A percentile compares a stretch with the other conserved stretches of the same genome.
These are phyloP conservation scores for Tauraco erythrolophus DNA, from an alignment of 2,113 vertebrate genomes.

Conservation along the genomic window DNA sequence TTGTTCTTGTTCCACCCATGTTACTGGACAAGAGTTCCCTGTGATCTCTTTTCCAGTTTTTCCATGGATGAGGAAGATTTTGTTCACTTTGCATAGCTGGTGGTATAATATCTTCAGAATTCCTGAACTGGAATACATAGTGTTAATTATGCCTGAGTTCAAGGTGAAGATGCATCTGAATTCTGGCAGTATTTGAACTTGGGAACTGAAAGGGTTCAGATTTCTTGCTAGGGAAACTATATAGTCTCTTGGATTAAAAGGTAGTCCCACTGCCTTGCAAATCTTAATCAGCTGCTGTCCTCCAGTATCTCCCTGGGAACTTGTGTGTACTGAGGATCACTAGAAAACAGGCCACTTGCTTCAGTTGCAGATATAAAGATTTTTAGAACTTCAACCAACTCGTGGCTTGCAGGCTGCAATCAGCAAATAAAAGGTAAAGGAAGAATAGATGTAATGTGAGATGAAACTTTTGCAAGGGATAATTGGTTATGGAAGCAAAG, in stretches of 20 bases:
- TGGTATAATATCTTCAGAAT: not conserved
- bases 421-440: not conserved
- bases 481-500: not conserved
- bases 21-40: not conserved
- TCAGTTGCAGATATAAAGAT: not conserved
- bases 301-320: not conserved
- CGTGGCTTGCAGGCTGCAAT: not conserved
- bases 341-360: not conserved
- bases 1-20: rapidly evolving
- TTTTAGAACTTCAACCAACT: not conserved
- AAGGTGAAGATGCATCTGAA: not conserved
- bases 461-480: not conserved
- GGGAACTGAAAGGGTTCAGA: not conserved
- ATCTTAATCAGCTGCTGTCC: not conserved
- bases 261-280: not conserved
- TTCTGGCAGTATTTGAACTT: not conserved
- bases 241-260: not conserved
- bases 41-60: not conserved
- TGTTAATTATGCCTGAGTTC: not conserved
- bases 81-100: not conserved
- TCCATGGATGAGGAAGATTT: not conserved
- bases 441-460: not conserved
- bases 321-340: not conserved
- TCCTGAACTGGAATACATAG: not conserved
- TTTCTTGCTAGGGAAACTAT: not conserved